A percentile compares a stretch with the other conserved stretches of the same genome.
Conservation (phyloP, 2,888 invertebrate species). For the Beris chalybata region DNA sequence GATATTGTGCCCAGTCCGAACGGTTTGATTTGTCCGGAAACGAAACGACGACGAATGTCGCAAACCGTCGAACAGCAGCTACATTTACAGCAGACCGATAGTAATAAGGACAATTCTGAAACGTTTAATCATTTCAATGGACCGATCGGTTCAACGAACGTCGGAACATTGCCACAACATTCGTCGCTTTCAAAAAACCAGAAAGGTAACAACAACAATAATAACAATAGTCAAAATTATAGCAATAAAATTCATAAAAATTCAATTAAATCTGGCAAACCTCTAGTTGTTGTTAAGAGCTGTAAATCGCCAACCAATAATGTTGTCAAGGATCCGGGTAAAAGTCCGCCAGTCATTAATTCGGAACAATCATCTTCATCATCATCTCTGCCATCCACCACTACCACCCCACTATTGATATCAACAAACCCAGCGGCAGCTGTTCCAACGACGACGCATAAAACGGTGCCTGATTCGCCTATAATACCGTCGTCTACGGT, state of each 20-base stretch:
- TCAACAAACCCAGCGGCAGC: background rate
- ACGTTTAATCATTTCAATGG: conserved; percentile 37
- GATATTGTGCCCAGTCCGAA: conserved; percentile 34
- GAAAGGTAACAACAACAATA: conserved; percentile 40
- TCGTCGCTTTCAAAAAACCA: conserved; percentile 41
- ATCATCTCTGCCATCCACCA: conserved; percentile 44
- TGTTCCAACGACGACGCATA: background rate
- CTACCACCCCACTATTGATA: background rate
- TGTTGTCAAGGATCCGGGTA: conserved; percentile 37
- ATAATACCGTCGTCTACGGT: conserved; percentile 4
- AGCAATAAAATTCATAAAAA: conserved; percentile 28
- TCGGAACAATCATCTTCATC: conserved; percentile 30
- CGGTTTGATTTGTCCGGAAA: conserved; percentile 38
- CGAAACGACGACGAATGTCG: conserved; percentile 35
- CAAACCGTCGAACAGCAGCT: conserved; percentile 37
- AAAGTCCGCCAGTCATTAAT: conserved; percentile 33
- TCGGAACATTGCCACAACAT: conserved; percentile 62
- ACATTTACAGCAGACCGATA: conserved; percentile 39
- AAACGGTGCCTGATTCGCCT: background rate
- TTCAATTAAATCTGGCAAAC: conserved; percentile 33
- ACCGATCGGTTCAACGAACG: conserved; percentile 68
- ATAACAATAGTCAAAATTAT: conserved; percentile 44
- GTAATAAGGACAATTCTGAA: conserved; percentile 23
- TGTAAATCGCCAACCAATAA: conserved; percentile 32
- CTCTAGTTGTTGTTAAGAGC: conserved; percentile 33